phyloP scores from a whole-genome alignment of 2,888 invertebrate species.

The Leptopilina drosophilae region DNA sequence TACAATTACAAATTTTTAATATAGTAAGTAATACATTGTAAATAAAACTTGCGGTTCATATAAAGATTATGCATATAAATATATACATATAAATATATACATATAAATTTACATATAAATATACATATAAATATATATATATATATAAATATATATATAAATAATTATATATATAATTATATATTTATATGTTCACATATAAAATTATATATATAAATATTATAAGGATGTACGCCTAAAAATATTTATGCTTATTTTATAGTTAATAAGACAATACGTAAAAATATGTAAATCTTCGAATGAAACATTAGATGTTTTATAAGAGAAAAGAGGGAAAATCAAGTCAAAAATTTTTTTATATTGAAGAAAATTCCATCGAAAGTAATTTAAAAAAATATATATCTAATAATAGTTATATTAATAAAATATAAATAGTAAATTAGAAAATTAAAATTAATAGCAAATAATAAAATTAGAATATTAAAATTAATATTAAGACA shows the following conservation, averaged over 20 bases:
- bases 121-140: conserved; percentile 45
- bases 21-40: conserved; percentile 50
- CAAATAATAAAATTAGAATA: too few relatives aligned
- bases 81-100: conserved; percentile 48
- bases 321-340: conserved; percentile 44
- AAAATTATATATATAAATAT: conserved; percentile 42
- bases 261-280: conserved; percentile 63
- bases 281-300: conserved; percentile 51
- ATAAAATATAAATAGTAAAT: too few relatives aligned
- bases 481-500: too few relatives aligned
- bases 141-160: conserved; percentile 48
- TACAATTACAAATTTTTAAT: conserved; percentile 62
- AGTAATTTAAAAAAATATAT: not conserved
- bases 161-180: conserved; percentile 48
- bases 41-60: conserved; percentile 47
- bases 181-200: conserved; percentile 43
- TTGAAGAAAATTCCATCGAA: conserved; percentile 15
- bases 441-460: too few relatives aligned
- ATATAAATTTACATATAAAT: conserved; percentile 50
- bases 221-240: conserved; percentile 49
- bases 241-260: conserved; percentile 63
- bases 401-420: too few relatives aligned
- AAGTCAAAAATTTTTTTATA: conserved; percentile 42
- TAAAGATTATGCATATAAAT: conserved; percentile 45
- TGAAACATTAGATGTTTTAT: conserved; percentile 54